Evolutionary conservation across 2,888 invertebrate species (phyloP), one percentile per base, ranked within the genome.

Genomic region (Neelides folsomi): DNA sequence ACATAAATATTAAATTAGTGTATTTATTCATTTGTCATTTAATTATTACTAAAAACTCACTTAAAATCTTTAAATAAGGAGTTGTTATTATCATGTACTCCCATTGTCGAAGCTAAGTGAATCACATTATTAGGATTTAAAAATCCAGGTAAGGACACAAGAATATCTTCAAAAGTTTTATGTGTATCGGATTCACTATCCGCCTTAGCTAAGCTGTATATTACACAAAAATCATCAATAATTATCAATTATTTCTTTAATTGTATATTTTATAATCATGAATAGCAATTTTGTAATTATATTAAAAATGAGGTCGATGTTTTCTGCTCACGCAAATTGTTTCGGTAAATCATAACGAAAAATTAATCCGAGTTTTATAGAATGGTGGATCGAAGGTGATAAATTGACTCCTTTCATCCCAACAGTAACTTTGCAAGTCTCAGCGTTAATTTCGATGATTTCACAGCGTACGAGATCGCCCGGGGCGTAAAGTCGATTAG

Each of bases 401-500:
- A 81, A 76, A 64, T 82, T 78, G 63, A 80, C 75, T 58, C 84
- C 84, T 72, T 86, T 82, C 85, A 88, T 86, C 71, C 86, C 86
- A 71, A 85, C 80, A 66, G 83, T 81, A 75, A 89, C 80, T 75
- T 87, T 87, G 74, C 87, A 86, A 50, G 83, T 81, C 71, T 87
- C 86, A 44, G 84, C 81, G n/a, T 53, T 54, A 59, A 86, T 82
- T 76, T 86, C 86, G 67, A 87, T 77, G 48, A 88, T 83, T 76
- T 87, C 87, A 71, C 87, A 87, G 77, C 87, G 84, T 54, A 89
- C 82, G 66, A 82, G 81, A 74, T 88, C 87, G 75, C 83, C 83
- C 72, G 79, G 78, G 72, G 81, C 79, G 76, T 83, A 86, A 72
- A 77, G 77, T 71, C 84, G 51, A 43, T 49, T 59, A 1, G 57